These are phyloP conservation scores for Melanchra persicariae DNA, from an alignment of 2,888 invertebrate species.

Conservation along the genomic window DNA sequence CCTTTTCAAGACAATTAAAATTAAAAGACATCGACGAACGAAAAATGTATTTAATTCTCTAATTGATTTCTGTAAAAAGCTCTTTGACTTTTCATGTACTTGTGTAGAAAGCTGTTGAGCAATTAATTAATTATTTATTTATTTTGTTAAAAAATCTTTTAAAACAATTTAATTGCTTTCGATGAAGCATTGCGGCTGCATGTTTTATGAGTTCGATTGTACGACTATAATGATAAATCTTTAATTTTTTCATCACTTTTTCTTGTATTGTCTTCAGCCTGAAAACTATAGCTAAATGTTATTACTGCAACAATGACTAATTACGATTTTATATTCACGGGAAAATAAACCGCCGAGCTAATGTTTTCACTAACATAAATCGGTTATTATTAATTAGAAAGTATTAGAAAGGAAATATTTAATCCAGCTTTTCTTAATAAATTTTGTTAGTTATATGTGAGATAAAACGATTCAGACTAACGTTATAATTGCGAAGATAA, in stretches of 20 bases:
- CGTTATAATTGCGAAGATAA: too few species aligned
- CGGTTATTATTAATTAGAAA: too few species aligned
- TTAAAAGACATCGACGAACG: not conserved
- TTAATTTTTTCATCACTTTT: too few species aligned
- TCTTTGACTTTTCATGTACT: not conserved
- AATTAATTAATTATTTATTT: constrained; percentile 21
- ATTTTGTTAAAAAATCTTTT: not conserved
- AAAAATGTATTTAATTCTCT: constrained; percentile 10
- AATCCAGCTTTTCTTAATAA: too few species aligned
- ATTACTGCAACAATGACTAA: not conserved
- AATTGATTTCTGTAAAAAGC: constrained; percentile 18
- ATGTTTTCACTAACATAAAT: too few species aligned
- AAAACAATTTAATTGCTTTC: constrained; percentile 1
- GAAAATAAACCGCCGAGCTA: too few species aligned
- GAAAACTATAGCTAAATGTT: not conserved
- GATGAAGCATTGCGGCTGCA: not conserved
- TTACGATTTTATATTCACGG: too few species aligned
- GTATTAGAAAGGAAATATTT: too few species aligned
- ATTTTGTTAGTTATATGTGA: too few species aligned
- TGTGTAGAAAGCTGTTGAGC: constrained; percentile 16
- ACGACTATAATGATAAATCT: too few species aligned
- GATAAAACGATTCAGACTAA: too few species aligned
- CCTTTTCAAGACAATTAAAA: constrained; percentile 3
- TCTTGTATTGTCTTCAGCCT: not conserved
- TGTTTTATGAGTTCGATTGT: constrained; percentile 15